Evolutionary conservation across 2,113 vertebrate species (phyloP).

Genomic region (Solea solea): DNA sequence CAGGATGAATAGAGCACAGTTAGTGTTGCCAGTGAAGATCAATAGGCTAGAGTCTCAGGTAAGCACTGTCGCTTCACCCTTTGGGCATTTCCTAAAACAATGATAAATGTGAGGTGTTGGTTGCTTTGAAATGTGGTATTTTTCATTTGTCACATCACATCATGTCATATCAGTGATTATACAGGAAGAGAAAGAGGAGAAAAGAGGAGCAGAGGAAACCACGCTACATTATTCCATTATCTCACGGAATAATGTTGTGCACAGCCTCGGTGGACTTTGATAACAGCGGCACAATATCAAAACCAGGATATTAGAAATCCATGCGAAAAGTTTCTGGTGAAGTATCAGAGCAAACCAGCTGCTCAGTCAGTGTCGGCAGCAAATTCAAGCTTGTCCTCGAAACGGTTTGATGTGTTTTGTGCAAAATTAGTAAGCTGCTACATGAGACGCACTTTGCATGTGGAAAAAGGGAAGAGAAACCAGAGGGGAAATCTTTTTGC

Average conservation of each 20-base stretch:
- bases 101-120: constrained; percentile 63
- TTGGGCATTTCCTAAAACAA: constrained; percentile 63
- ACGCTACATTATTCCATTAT: constrained; percentile 67
- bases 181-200: constrained; percentile 39
- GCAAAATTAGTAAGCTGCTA: constrained; percentile 48
- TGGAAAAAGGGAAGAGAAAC: constrained; percentile 36
- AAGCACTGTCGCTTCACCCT: constrained; percentile 63
- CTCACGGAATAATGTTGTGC: constrained; percentile 61
- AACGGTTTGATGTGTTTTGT: constrained; percentile 44
- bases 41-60: constrained; percentile 72
- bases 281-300: constrained; percentile 73
- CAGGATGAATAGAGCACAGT: constrained; percentile 71
- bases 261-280: constrained; percentile 65
- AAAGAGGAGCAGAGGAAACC: constrained; percentile 47
- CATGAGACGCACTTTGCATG: constrained; percentile 21
- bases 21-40: constrained; percentile 71
- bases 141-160: constrained; percentile 73
- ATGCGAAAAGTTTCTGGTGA: constrained; percentile 58
- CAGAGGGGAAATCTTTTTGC: constrained; percentile 29
- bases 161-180: constrained; percentile 74
- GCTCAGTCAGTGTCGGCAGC: constrained; percentile 9
- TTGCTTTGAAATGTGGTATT: constrained; percentile 66
- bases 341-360: constrained; percentile 51
- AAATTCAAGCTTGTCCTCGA: constrained; percentile 38
- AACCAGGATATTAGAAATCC: constrained; percentile 70